Evolutionary conservation across 2,888 invertebrate species (phyloP).

Genomic region (Calameuta pallipes): DNA sequence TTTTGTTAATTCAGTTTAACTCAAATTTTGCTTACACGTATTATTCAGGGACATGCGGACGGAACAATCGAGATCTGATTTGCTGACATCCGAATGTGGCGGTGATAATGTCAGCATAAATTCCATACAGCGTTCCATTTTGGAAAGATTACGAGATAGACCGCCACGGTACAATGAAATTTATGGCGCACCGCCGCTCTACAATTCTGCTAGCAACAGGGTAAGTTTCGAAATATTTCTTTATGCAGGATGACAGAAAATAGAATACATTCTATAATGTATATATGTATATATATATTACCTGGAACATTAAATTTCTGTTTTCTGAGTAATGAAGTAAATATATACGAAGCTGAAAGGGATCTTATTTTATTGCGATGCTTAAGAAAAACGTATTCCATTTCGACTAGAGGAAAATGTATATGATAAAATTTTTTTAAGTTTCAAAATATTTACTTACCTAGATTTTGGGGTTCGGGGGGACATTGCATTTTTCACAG

Average conservation of each 20-base stretch:
- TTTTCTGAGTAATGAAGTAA: neutral
- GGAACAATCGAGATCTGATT: neutral
- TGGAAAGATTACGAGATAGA: conserved; percentile 45
- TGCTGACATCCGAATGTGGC: conserved; percentile 4
- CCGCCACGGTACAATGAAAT: conserved; percentile 57
- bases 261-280: neutral
- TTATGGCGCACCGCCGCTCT: conserved; percentile 48
- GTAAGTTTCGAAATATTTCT: conserved; percentile 25
- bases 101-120: conserved; percentile 28
- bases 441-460: neutral
- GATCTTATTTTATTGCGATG: neutral
- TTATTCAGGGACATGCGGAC: neutral
- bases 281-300: neutral
- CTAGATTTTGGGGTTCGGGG: neutral
- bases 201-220: conserved; percentile 35
- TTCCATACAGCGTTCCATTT: conserved; percentile 40
- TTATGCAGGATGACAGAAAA: neutral
- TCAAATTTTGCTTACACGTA: neutral
- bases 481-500: neutral
- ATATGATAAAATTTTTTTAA: neutral
- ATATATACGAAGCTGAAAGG: neutral
- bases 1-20: neutral
- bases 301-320: neutral
- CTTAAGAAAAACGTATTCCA: neutral
- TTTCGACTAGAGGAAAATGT: neutral